Base-by-base conservation (phyloP, 2,888 invertebrate species). In the Pollenia griseotomentosa region DNA sequence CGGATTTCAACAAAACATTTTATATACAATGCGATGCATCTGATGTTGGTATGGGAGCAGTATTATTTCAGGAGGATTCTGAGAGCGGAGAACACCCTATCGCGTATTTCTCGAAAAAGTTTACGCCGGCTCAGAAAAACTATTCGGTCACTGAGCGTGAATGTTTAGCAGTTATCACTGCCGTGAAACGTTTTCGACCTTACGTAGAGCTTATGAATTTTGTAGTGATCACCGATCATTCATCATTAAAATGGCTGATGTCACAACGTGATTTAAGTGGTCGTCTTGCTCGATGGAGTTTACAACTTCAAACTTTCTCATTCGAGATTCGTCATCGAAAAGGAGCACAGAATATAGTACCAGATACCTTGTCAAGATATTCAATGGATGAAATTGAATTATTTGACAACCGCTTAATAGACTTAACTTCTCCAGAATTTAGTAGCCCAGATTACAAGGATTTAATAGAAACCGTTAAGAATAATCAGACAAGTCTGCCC, bases 141-240 rank as follows among this genome's bases (percentile, higher is more conserved):
- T 63, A 63, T 63, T 63, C 42, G 2, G 61, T 63, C 2, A 63
- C 61, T 3, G 61, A 65, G 12, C 44, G 46, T 4, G 46, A 65
- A 12, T 19, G 65, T 7, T 8, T 65, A 4, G 65, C 65, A 11
- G 65, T 65, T 6, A 46, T 65, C 6, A 11, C 46, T 5, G 63
- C 63, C 0, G 33, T 63, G 9, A 63, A 63, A 16, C 42, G 63
- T 44, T 63, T 63, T 5, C 16, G 63, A 7, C 63, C 63, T 2
- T 61, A 61, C 14, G 40, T 61, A 0, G 59, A 61, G 42, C 44
- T 63, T 2, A 16, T 42, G 16, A 19, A 19, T 2, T 19, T 19
- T 19, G 19, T 19, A 19, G 19, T 19, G 19, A 19, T 19, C 2
- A 19, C 44, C 16, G 63, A 63, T 5, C 44, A 63, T 16, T 63